These are phyloP conservation scores for Chrysopa pallens DNA, from an alignment of 1,140 invertebrate species.

Conservation along the genomic window DNA sequence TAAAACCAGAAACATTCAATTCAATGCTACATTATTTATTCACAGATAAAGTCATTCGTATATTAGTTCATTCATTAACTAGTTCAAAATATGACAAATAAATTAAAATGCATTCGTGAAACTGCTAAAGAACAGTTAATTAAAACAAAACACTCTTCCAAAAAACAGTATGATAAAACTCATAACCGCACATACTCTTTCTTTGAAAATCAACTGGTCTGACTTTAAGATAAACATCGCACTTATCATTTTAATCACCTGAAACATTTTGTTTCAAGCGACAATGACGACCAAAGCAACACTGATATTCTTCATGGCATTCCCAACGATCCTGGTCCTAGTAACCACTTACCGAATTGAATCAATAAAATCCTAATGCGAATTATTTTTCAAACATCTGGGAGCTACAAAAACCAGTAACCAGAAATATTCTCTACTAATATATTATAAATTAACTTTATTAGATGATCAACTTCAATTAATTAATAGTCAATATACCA, in stretches of 20 bases:
- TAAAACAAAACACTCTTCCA: conserved; percentile 12
- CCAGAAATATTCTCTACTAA: conserved; percentile 5
- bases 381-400: conserved; percentile 5
- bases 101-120: conserved; percentile 13
- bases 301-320: no score
- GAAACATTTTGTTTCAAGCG: conserved; percentile 8
- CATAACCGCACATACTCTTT: conserved; percentile 7
- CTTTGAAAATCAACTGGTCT: conserved; percentile 7
- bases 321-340: no score
- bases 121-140: conserved; percentile 14
- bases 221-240: conserved; percentile 4
- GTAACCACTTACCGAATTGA: not conserved
- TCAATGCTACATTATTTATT: no score
- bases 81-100: conserved; percentile 12
- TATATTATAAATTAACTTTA: conserved; percentile 7
- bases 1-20: no score
- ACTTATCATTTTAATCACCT: conserved; percentile 9
- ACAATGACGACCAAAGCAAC: not conserved
- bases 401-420: conserved; percentile 6
- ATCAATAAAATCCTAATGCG: not conserved
- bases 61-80: conserved; percentile 14
- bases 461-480: not conserved
- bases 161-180: conserved; percentile 15
- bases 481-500: not conserved
- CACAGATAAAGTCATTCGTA: no score